Conservation (phyloP, 2,113 vertebrate genomes). For the Myrmecophaga tridactyla region DNA sequence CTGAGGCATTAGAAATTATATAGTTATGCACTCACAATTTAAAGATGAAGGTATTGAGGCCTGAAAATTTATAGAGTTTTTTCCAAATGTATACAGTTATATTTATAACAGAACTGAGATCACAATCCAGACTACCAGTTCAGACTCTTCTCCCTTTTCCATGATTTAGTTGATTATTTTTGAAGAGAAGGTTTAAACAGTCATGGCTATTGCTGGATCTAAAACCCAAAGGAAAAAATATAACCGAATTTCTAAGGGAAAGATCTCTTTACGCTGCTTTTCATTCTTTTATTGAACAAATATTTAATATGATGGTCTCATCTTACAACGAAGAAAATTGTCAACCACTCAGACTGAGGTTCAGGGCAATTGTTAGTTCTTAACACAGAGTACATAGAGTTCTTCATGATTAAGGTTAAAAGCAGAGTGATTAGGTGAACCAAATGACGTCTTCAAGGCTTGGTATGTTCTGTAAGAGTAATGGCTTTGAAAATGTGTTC, state of each 20-base stretch:
- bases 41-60: background rate
- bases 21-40: background rate
- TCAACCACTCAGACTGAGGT: background rate
- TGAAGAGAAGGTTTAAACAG: background rate
- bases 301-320: background rate
- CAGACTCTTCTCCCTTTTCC: background rate
- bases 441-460: background rate
- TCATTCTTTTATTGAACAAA: background rate
- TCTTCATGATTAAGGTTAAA: background rate
- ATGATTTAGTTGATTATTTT: background rate
- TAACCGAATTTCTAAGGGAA: background rate
- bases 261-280: background rate
- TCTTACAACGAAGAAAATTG: background rate
- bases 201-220: background rate
- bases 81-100: background rate
- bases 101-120: background rate
- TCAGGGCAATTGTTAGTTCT: slow-evolving; percentile 15
- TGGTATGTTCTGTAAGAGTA: background rate
- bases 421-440: background rate
- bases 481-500: background rate
- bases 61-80: background rate
- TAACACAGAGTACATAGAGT: background rate
- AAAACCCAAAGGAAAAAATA: background rate
- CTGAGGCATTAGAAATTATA: background rate
- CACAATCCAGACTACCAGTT: background rate